Evolutionary conservation across 2,113 vertebrate species (phyloP).

Genomic region (Coregonus clupeaformis): DNA sequence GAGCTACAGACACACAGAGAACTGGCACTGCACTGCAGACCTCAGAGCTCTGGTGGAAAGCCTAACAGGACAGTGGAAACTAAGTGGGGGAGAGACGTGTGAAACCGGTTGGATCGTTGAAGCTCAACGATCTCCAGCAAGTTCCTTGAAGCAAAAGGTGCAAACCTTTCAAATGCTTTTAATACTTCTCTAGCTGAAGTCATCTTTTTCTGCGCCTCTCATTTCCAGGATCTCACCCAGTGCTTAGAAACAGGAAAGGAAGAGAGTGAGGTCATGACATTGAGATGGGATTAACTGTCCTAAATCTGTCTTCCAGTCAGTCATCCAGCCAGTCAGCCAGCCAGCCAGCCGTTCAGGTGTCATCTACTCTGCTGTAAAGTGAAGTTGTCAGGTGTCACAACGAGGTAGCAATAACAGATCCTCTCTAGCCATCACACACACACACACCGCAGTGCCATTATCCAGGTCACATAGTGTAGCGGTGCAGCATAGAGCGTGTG

Average conservation of each 20-base stretch:
- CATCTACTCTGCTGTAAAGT: background rate
- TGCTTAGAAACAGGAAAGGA: background rate
- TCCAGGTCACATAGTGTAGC: no score
- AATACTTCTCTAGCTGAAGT: background rate
- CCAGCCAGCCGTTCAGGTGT: no score
- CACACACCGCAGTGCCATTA: background rate
- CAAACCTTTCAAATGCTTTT: background rate
- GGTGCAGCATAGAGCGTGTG: background rate
- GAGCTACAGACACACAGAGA: background rate
- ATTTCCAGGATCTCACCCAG: background rate
- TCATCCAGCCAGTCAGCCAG: background rate
- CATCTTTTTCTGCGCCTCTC: background rate
- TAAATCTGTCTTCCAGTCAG: background rate
- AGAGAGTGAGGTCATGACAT: constrained; percentile 1
- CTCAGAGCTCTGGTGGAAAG: background rate
- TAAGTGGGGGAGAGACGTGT: no score
- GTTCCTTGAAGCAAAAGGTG: no score
- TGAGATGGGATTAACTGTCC: background rate
- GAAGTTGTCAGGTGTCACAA: background rate
- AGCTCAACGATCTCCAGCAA: no score
- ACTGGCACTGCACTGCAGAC: background rate
- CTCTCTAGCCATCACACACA: background rate
- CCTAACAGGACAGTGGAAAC: background rate
- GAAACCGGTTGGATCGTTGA: no score
- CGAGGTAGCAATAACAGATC: constrained; percentile 3